Evolutionary conservation across 2,888 invertebrate species (phyloP).

Genomic region (Cheilosia vernalis): DNA sequence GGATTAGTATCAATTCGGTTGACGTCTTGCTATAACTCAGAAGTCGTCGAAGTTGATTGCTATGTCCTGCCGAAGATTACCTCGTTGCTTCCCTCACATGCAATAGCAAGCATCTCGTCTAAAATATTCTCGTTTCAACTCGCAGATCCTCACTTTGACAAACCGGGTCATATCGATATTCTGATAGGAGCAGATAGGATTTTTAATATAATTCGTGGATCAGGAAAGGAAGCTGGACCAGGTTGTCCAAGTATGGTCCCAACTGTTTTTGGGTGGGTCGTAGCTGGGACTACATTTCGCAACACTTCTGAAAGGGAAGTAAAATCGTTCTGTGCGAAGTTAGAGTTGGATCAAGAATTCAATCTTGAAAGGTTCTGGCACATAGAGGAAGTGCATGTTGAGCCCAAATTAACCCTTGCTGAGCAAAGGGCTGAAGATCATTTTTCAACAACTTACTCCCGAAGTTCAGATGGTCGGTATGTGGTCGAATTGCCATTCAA

Average conservation of each 20-base stretch:
- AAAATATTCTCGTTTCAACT: background rate
- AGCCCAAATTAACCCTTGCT: background rate
- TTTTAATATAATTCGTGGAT: too few species aligned
- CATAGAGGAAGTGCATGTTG: too few species aligned
- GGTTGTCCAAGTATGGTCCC: too few species aligned
- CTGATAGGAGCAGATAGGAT: too few species aligned
- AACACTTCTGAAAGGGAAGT: too few species aligned
- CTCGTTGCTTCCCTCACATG: background rate
- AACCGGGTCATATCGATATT: too few species aligned
- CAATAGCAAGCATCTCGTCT: background rate
- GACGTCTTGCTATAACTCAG: background rate
- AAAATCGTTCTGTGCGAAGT: too few species aligned
- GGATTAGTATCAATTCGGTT: slow-evolving; percentile 6
- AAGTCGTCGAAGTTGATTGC: background rate
- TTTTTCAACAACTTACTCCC: slow-evolving; percentile 1
- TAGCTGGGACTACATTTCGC: too few species aligned
- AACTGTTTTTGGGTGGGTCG: too few species aligned
- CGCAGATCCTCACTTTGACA: background rate
- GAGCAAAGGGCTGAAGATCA: background rate
- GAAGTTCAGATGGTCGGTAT: slow-evolving; percentile 3
- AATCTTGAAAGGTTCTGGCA: too few species aligned
- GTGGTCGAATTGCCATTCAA: background rate
- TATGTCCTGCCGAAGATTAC: background rate
- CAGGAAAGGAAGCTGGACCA: too few species aligned
- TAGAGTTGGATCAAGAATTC: too few species aligned